Percentiles rank a stretch among this genome's conserved stretches.
phyloP scores from a whole-genome alignment of 1,140 invertebrate species.

The Drosophila nikananu region DNA sequence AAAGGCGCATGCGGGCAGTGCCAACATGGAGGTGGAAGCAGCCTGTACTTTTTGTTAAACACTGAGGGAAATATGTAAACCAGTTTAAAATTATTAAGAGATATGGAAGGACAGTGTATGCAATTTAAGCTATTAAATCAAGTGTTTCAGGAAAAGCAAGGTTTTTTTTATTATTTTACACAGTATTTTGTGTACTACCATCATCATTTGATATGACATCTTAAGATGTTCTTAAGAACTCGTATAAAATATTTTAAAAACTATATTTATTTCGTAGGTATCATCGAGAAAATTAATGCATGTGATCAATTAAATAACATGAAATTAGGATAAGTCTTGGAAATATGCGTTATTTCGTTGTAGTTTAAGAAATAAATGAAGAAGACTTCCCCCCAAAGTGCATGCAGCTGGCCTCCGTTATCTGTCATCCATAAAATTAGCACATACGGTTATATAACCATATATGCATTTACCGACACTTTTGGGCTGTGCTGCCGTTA shows the following conservation, averaged over 20 bases:
- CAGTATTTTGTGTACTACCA: too few relatives aligned
- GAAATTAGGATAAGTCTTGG: not conserved
- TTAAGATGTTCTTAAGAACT: too few relatives aligned
- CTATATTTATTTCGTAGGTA: too few relatives aligned
- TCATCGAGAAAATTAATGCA: too few relatives aligned
- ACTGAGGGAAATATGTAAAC: not conserved
- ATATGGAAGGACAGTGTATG: not conserved
- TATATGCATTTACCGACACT: conserved; percentile 18
- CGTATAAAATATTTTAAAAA: too few relatives aligned
- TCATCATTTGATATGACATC: too few relatives aligned
- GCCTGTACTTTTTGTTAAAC: conserved; percentile 10
- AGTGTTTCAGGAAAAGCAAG: not conserved
- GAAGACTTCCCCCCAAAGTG: not conserved
- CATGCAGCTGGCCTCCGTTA: conserved; percentile 25
- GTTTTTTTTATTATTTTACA: too few relatives aligned
- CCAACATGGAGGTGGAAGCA: conserved; percentile 26
- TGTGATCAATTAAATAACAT: not conserved
- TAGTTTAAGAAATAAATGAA: not conserved
- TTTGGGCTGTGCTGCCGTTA: conserved; percentile 27
- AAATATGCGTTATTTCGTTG: not conserved
- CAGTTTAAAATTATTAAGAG: too few relatives aligned
- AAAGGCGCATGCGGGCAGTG: conserved; percentile 47
- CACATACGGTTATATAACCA: conserved; percentile 44
- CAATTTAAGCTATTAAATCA: not conserved
- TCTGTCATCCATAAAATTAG: conserved; percentile 42